phyloP scores from a whole-genome alignment of 2,113 vertebrate genomes.

The Aptenodytes forsteri region DNA sequence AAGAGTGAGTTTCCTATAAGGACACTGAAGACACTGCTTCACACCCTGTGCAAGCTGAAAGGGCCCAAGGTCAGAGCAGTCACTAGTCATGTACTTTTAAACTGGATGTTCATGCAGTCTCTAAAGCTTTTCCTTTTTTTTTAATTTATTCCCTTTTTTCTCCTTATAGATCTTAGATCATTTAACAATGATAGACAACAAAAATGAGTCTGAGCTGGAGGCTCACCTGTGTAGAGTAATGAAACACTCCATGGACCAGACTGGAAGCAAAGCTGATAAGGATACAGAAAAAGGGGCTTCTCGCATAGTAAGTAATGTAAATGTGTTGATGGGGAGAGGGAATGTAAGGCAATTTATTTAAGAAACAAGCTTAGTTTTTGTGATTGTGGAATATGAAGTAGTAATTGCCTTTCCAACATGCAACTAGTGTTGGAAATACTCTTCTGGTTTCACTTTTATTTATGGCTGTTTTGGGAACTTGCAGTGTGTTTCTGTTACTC shows the following conservation, averaged over 20 bases:
- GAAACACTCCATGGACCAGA: slow-evolving; percentile 88
- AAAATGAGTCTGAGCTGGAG: slow-evolving; percentile 95
- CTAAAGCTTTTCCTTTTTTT: neutral
- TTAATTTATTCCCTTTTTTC: neutral
- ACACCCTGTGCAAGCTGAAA: slow-evolving; percentile 92
- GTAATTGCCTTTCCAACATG: neutral
- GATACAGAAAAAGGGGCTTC: slow-evolving; percentile 89
- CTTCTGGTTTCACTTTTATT: neutral
- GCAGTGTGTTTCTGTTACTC: neutral
- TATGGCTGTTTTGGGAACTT: neutral
- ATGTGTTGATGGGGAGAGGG: neutral
- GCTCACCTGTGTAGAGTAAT: slow-evolving; percentile 88
- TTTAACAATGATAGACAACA: slow-evolving; percentile 96
- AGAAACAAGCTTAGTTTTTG: neutral
- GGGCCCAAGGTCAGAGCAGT: slow-evolving; percentile 86
- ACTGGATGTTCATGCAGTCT: neutral
- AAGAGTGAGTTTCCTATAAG: slow-evolving; percentile 95
- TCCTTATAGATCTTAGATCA: slow-evolving; percentile 90
- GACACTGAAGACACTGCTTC: slow-evolving; percentile 92
- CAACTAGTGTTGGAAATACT: neutral
- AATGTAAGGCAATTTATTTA: neutral
- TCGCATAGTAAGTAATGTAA: slow-evolving; percentile 77
- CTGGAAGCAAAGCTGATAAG: slow-evolving; percentile 85
- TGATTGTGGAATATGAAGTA: neutral
- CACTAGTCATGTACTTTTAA: neutral